Conservation (phyloP, 1,140 invertebrate genomes). For the Coelopa frigida region DNA sequence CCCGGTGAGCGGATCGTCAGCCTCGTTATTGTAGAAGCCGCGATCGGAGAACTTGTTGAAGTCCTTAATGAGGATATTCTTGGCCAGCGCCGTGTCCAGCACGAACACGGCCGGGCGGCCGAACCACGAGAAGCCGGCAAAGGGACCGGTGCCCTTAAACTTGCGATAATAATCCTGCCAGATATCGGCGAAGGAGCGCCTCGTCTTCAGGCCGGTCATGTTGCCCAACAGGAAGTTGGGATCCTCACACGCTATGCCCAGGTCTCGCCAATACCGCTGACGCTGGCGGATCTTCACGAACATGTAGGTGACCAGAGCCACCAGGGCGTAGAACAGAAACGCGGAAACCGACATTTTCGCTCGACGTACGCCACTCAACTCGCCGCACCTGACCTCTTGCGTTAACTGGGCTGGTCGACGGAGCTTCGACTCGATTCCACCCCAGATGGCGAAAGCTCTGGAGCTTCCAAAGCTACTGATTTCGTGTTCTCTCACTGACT, state of each 20-base stretch:
- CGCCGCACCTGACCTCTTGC: no score
- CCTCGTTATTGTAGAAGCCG: slow-evolving; percentile 45
- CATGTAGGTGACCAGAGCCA: slow-evolving; percentile 3
- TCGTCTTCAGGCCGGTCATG: slow-evolving; percentile 19
- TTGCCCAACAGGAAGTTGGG: slow-evolving; percentile 31
- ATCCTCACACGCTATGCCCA: slow-evolving; percentile 31
- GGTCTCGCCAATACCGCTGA: slow-evolving; percentile 44
- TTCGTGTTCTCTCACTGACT: not conserved
- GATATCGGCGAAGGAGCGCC: slow-evolving; percentile 27
- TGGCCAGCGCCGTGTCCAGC: slow-evolving; percentile 43
- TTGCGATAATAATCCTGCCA: slow-evolving; percentile 21
- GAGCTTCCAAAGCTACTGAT: no score
- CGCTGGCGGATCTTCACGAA: not conserved
- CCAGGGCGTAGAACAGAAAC: slow-evolving; percentile 1
- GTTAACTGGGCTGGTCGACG: no score
- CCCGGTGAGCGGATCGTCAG: slow-evolving; percentile 48
- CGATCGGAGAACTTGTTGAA: slow-evolving; percentile 52
- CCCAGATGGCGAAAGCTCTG: no score
- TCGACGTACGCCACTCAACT: no score
- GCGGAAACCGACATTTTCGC: no score
- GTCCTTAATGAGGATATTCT: slow-evolving; percentile 50
- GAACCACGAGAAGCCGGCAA: slow-evolving; percentile 30
- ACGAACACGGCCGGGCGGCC: slow-evolving; percentile 26
- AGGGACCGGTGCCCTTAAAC: slow-evolving; percentile 24
- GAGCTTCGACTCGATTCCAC: no score